Evolutionary conservation across 1,140 invertebrate species (phyloP).

Genomic region (Dendroctonus ponderosae): DNA sequence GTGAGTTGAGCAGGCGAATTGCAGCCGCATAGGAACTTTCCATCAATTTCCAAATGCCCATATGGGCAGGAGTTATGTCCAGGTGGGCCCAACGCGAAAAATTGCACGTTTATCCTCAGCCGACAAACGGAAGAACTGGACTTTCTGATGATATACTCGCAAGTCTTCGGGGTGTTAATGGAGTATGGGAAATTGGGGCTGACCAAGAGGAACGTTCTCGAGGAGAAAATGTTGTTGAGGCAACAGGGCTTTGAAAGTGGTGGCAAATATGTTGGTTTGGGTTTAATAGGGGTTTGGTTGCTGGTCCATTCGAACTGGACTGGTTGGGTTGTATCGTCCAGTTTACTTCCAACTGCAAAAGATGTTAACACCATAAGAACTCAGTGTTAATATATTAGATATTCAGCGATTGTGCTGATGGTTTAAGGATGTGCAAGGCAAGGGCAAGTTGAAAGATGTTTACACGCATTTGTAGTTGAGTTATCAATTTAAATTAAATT

Average conservation of each 20-base stretch:
- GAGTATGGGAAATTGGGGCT: slow-evolving; percentile 59
- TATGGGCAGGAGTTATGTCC: slow-evolving; percentile 50
- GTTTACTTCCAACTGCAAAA: too few relatives aligned
- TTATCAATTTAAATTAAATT: too few relatives aligned
- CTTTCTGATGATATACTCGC: slow-evolving; percentile 54
- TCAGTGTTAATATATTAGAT: too few relatives aligned
- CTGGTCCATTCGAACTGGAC: background rate
- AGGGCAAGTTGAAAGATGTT: too few relatives aligned
- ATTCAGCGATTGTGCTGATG: too few relatives aligned
- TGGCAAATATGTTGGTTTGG: slow-evolving; percentile 4
- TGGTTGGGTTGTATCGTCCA: too few relatives aligned
- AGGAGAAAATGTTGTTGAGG: slow-evolving; percentile 51
- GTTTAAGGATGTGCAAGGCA: too few relatives aligned
- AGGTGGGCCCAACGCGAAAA: slow-evolving; percentile 55
- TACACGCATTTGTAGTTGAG: too few relatives aligned
- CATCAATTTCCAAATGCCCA: slow-evolving; percentile 58
- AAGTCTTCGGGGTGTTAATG: slow-evolving; percentile 48
- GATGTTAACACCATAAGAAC: too few relatives aligned
- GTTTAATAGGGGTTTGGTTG: background rate
- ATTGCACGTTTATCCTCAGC: slow-evolving; percentile 56
- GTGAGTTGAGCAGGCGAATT: slow-evolving; percentile 53
- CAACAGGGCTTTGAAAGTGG: slow-evolving; percentile 41
- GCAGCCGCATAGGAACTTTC: slow-evolving; percentile 58
- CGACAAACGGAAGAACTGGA: slow-evolving; percentile 53
- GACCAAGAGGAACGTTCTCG: slow-evolving; percentile 53